Conservation (phyloP, 2,888 invertebrate species). For the Panzeria rudis region DNA sequence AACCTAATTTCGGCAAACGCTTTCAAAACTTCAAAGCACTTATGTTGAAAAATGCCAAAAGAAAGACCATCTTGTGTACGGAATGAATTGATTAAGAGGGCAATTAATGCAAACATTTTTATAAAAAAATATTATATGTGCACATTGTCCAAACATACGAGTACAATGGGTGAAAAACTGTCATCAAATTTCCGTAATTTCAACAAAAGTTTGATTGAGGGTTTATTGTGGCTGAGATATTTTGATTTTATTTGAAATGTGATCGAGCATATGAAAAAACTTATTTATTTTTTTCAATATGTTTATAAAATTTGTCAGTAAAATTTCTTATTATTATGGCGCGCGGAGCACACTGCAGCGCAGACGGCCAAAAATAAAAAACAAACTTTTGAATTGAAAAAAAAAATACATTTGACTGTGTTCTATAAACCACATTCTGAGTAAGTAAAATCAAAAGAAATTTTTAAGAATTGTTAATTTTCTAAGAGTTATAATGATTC, state of each 20-base stretch:
- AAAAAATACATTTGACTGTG: too few relatives aligned
- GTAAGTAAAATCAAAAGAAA: too few relatives aligned
- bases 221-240: constrained; percentile 30
- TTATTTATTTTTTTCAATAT: background rate
- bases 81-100: constrained; percentile 63
- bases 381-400: too few relatives aligned
- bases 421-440: too few relatives aligned
- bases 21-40: constrained; percentile 50
- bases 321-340: too few relatives aligned
- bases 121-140: background rate
- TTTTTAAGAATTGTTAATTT: too few relatives aligned
- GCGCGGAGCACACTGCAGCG: too few relatives aligned
- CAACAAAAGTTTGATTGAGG: constrained; percentile 28
- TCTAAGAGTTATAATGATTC: too few relatives aligned
- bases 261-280: background rate
- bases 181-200: constrained; percentile 57
- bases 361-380: too few relatives aligned
- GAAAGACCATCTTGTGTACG: constrained; percentile 23
- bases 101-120: constrained; percentile 60
- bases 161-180: constrained; percentile 48
- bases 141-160: constrained; percentile 18
- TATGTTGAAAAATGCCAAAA: constrained; percentile 22
- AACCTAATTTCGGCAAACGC: constrained; percentile 55
- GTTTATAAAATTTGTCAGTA: too few relatives aligned
- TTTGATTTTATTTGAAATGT: background rate